These are phyloP conservation scores for Diarsia dahlii DNA, from an alignment of 2,888 invertebrate genomes.

Conservation along the genomic window DNA sequence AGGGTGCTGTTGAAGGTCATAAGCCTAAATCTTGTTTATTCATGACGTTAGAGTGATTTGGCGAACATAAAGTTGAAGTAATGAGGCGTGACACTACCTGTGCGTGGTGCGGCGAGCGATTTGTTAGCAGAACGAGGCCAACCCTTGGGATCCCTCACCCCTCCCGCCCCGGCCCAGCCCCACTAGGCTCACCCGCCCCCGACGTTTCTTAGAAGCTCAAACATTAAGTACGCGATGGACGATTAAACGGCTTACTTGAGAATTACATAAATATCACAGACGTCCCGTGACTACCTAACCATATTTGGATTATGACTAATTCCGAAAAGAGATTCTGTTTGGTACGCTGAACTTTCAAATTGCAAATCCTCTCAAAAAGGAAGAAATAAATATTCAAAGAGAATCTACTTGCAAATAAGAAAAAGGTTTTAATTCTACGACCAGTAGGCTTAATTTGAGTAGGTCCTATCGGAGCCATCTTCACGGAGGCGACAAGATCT, in stretches of 20 bases:
- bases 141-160: constrained; percentile 70
- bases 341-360: constrained; percentile 67
- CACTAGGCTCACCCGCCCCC: constrained; percentile 58
- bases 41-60: constrained; percentile 82
- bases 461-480: constrained; percentile 63
- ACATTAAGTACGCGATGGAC: constrained; percentile 83
- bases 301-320: constrained; percentile 76
- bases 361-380: constrained; percentile 49
- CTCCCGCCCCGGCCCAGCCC: constrained; percentile 47
- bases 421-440: constrained; percentile 63
- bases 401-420: constrained; percentile 58
- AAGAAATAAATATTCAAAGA: constrained; percentile 61
- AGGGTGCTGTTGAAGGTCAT: constrained; percentile 64
- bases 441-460: constrained; percentile 63
- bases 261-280: constrained; percentile 82
- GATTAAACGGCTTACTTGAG: constrained; percentile 83
- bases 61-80: constrained; percentile 83
- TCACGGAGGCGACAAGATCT: constrained; percentile 58
- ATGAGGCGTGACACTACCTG: constrained; percentile 86
- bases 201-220: constrained; percentile 75
- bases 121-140: constrained; percentile 80
- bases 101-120: constrained; percentile 79
- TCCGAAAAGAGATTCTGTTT: constrained; percentile 74
- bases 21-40: constrained; percentile 80
- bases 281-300: constrained; percentile 74